Evolutionary conservation across 2,888 invertebrate species (phyloP), one percentile per base, ranked within the genome.

Genomic region (Drosophila paramelanica): DNA sequence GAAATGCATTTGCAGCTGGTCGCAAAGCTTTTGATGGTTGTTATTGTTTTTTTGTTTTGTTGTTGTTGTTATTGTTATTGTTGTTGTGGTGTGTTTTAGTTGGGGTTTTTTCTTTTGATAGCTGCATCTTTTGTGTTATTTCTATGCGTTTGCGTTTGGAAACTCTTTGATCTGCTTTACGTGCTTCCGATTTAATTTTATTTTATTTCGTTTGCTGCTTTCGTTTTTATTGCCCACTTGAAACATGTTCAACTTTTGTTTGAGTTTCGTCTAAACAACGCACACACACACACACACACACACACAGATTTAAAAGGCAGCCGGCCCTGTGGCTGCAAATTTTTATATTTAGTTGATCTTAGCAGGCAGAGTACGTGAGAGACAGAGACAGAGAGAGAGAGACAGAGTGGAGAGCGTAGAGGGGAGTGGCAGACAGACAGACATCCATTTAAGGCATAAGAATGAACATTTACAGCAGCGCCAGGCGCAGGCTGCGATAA

Each of bases 171-270:
- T 81, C 81, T 85, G 80, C 58, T 67, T 73, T 73, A 86, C 77
- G 77, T 86, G 83, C 86, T 82, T 86, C 86, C 81, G 80, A 81
- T 86, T 79, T 79, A 58, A 70, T 76, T 79, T 79, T 58, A 52
- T 74, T 66, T 65, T 55, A 60, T 60, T 47, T 51, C 62, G 46
- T 64, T 50, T 53, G 58, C 51, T 81, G 79, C 83, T 82, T 79
- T 81, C 79, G 67, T 67, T 85, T 81, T 86, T 86, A 86, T 86
- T 81, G 77, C 68, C 81, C 86, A 77, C 86, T 86, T 80, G 76
- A 81, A 79, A 68, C 66, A 59, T 66, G 76, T 75, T 75, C 68
- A 55, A 77, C 78, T 73, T 81, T 80, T 69, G 52, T 64, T 64
- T 76, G 49, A 50, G 53, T 53, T 56, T 73, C 36, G 23, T 75